Percentiles rank a stretch among this genome's conserved stretches.
Evolutionary conservation across 2,113 vertebrate species (phyloP).

Genomic region (Psephotus haematonotus): DNA sequence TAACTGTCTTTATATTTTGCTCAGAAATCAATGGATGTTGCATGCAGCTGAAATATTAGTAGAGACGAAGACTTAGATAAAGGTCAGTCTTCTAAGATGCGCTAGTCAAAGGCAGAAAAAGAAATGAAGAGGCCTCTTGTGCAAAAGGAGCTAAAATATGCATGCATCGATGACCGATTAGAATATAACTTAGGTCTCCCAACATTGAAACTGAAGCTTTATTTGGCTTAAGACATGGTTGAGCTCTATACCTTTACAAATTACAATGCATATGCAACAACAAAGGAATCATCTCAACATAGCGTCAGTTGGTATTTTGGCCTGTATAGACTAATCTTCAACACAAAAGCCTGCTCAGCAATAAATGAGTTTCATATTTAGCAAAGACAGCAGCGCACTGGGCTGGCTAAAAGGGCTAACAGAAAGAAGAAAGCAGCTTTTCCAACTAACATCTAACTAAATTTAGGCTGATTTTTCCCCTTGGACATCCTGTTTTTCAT

Average conservation of each 20-base stretch:
- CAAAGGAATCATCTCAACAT: constrained; percentile 50
- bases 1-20: constrained; percentile 60
- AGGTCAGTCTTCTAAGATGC: constrained; percentile 38
- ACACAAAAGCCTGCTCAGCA: constrained; percentile 53
- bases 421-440: constrained; percentile 35
- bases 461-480: background rate
- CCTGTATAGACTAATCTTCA: background rate
- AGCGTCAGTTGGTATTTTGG: constrained; percentile 18
- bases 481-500: background rate
- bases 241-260: constrained; percentile 63
- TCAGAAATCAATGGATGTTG: constrained; percentile 53
- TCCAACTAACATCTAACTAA: background rate
- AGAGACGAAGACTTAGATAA: constrained; percentile 43
- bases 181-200: constrained; percentile 66
- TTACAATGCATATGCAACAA: constrained; percentile 53
- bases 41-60: constrained; percentile 63
- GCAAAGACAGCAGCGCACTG: constrained; percentile 5
- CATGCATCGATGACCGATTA: constrained; percentile 48
- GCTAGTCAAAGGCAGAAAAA: constrained; percentile 35
- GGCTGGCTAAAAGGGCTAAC: constrained; percentile 35
- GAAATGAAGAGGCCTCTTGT: constrained; percentile 63
- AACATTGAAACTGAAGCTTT: constrained; percentile 64
- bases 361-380: constrained; percentile 35
- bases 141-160: constrained; percentile 57
- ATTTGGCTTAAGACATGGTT: constrained; percentile 67